Evolutionary conservation across 2,797 vertebrate species (phyloP).

Genomic region (Hydrolagus colliei): DNA sequence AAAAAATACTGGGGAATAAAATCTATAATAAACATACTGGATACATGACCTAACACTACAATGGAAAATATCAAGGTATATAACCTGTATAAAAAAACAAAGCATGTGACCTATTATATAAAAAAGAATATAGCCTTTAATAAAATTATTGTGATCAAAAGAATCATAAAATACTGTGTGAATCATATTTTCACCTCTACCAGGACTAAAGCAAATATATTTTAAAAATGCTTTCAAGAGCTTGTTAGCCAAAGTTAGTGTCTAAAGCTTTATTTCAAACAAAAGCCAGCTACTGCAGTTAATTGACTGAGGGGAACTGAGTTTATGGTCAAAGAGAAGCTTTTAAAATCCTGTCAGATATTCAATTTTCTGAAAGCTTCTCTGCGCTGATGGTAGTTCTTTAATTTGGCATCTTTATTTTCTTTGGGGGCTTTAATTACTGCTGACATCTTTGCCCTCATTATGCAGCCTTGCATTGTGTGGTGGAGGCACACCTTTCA

Average conservation of each 20-base stretch:
- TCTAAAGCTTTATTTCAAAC: neutral
- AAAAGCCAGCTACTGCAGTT: neutral
- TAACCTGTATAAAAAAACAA: neutral
- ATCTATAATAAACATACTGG: too few relatives aligned
- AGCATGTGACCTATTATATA: neutral
- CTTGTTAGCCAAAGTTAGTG: neutral
- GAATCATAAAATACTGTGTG: neutral
- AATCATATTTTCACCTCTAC: neutral
- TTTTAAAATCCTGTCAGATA: neutral
- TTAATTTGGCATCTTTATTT: slow-evolving; percentile 7
- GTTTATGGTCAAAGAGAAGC: neutral
- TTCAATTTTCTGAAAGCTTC: neutral
- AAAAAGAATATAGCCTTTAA: neutral
- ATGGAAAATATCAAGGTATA: neutral
- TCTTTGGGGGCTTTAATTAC: neutral
- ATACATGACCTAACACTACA: too few relatives aligned
- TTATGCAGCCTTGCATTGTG: neutral
- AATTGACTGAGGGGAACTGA: neutral
- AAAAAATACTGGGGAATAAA: neutral
- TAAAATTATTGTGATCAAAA: neutral
- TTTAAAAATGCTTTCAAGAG: neutral
- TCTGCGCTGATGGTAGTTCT: neutral
- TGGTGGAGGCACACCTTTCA: neutral
- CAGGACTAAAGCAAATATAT: neutral
- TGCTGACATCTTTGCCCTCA: neutral